Evolutionary conservation across 2,888 invertebrate genomes (phyloP).

Genomic region (Diplolepis rosae): DNA sequence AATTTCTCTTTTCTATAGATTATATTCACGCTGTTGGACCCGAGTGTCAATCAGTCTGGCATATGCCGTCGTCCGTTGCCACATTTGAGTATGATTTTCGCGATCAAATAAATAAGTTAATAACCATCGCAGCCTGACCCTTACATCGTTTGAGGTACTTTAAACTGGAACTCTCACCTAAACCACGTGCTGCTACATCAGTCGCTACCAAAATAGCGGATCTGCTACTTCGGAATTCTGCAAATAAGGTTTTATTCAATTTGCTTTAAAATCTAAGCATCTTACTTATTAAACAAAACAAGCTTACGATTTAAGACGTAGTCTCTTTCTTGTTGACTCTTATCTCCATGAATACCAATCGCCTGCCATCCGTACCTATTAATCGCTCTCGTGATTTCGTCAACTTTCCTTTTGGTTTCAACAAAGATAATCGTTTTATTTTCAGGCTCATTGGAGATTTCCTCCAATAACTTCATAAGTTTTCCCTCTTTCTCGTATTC

Average conservation of each 20-base stretch:
- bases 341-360: slow-evolving; percentile 80
- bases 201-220: slow-evolving; percentile 79
- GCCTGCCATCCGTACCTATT: slow-evolving; percentile 76
- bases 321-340: slow-evolving; percentile 80
- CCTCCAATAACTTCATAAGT: slow-evolving; percentile 77
- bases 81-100: slow-evolving; percentile 62
- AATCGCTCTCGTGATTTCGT: slow-evolving; percentile 79
- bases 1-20: slow-evolving; percentile 38
- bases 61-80: slow-evolving; percentile 73
- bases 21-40: slow-evolving; percentile 56
- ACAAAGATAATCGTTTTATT: slow-evolving; percentile 82
- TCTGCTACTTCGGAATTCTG: slow-evolving; percentile 77
- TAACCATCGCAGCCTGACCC: slow-evolving; percentile 74
- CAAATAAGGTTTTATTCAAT: slow-evolving; percentile 23
- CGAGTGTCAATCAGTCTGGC: slow-evolving; percentile 72
- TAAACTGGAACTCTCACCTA: slow-evolving; percentile 74
- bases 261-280: not conserved
- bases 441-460: slow-evolving; percentile 78
- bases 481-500: slow-evolving; percentile 79
- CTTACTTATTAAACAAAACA: not conserved
- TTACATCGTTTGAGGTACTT: slow-evolving; percentile 65
- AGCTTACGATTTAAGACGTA: slow-evolving; percentile 76
- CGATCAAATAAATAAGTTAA: slow-evolving; percentile 56
- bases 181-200: slow-evolving; percentile 80
- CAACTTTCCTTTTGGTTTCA: slow-evolving; percentile 81